Percentiles rank a stretch among this genome's conserved stretches.
phyloP scores from a whole-genome alignment of 2,797 vertebrate genomes.

The Euthynnus affinis region DNA sequence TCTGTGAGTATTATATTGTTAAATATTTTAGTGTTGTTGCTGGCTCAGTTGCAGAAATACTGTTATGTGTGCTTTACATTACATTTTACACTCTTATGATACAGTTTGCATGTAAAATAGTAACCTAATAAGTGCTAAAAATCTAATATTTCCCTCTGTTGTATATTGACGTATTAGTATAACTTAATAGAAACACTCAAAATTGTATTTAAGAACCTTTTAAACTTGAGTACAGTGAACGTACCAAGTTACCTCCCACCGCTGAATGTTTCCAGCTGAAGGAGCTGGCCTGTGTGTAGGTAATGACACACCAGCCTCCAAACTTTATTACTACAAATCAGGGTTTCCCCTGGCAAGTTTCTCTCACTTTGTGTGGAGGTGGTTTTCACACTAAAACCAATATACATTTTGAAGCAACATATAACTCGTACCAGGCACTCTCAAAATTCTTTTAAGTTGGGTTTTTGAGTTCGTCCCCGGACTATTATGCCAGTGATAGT shows the following conservation, averaged over 20 bases:
- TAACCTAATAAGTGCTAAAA: too few relatives aligned
- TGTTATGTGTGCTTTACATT: too few relatives aligned
- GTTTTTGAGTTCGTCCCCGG: constrained; percentile 20
- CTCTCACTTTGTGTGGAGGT: constrained; percentile 3
- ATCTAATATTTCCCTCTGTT: too few relatives aligned
- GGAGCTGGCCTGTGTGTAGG: not conserved
- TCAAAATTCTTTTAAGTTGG: not conserved
- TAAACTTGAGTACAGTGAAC: not conserved
- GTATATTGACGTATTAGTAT: too few relatives aligned
- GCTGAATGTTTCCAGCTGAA: not conserved
- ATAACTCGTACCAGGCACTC: not conserved
- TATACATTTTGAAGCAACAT: not conserved
- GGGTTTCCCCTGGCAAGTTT: constrained; percentile 17
- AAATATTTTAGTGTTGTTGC: too few relatives aligned
- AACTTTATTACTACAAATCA: constrained; percentile 16
- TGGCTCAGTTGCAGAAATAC: too few relatives aligned
- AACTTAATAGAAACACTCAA: too few relatives aligned
- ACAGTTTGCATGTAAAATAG: too few relatives aligned
- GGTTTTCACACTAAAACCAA: not conserved
- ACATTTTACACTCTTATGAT: too few relatives aligned
- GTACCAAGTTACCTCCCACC: not conserved
- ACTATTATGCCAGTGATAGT: not conserved
- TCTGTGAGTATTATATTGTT: too few relatives aligned
- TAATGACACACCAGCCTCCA: constrained; percentile 1
- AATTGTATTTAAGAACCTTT: too few relatives aligned